Evolutionary conservation across 2,113 vertebrate genomes (phyloP), one percentile per base, ranked within the genome.

Genomic region (Phyllostomus discolor): DNA sequence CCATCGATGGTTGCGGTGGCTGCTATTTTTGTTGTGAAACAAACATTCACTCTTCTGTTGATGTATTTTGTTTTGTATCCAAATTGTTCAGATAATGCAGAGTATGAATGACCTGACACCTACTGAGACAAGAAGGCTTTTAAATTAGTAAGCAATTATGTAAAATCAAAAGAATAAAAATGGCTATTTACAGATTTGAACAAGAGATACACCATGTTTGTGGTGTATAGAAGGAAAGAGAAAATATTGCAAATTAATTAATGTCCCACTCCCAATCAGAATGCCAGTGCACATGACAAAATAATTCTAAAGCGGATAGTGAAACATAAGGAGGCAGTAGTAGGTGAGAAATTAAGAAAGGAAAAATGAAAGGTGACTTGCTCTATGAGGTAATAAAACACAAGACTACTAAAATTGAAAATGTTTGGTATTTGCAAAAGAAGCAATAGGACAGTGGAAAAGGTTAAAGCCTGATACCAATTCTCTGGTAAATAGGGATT

Each of bases 91-190:
- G 80, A 66, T 82, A 76, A 52, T 59, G 54, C 48, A n/a, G 72
- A 64, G 6, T 73, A 26, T 79, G 72, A 67, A 35, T 19, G 35
- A 50, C 14, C 52, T 31, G 50, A 33, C 10, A 79, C 70, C 26
- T 62, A 75, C 31, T 48, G 31, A 92, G 80, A 79, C 10, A 84
- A 59, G 5, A 41, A 75, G 5, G 26, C 22, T 57, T 94, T 72
- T 72, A 57, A 69, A 89, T n/a, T 50, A 64, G 28, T 67, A 85
- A 79, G 15, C 12, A 76, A 7, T 78, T 57, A 70, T 38, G 52
- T 12, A 91, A 62, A 93, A 91, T 94, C 59, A 82, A 72, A 91
- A 81, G 57, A 48, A 89, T 89, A n/a, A 86, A 52, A 92, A 69
- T 43, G 10, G 28, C 38, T 62, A 48, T 46, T 75, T 76, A 80